Conservation (phyloP, 2,113 vertebrate genomes). For the Rhegmatorhina hoffmannsi region DNA sequence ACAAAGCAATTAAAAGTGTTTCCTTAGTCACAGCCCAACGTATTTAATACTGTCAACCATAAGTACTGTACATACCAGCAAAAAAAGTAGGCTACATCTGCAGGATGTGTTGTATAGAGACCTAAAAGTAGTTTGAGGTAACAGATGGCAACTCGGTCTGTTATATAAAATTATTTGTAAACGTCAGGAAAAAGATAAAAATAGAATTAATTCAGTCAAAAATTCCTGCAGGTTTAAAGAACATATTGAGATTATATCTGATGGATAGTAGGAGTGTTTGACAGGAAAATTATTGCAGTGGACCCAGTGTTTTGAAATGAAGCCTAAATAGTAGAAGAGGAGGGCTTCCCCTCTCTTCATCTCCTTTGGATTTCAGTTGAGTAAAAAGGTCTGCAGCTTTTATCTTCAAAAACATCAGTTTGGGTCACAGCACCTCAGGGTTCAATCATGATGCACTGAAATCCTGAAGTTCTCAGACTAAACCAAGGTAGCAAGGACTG, state of each 20-base stretch:
- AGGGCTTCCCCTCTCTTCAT: neutral
- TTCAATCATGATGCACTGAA: neutral
- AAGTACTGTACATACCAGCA: neutral
- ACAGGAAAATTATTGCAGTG: neutral
- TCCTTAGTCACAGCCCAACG: constrained; percentile 6
- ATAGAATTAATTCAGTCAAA: constrained; percentile 58
- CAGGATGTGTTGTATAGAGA: constrained; percentile 48
- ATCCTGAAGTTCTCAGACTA: neutral
- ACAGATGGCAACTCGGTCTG: constrained; percentile 53
- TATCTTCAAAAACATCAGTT: neutral
- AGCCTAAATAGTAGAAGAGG: neutral
- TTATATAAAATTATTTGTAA: constrained; percentile 71
- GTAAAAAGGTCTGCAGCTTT: neutral
- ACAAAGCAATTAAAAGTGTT: neutral
- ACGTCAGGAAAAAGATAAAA: constrained; percentile 60
- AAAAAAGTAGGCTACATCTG: constrained; percentile 56
- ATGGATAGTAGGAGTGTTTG: neutral
- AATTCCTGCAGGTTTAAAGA: constrained; percentile 44
- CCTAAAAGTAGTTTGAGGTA: constrained; percentile 65
- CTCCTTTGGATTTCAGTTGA: neutral
- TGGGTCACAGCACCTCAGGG: neutral
- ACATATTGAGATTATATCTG: constrained; percentile 9
- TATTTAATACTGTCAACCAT: constrained; percentile 13
- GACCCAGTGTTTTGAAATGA: neutral
- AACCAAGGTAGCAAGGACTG: neutral